A percentile compares a stretch with the other conserved stretches of the same genome.
phyloP scores from a whole-genome alignment of 64 coral and sea anemone species.

The Pachyseris speciosa region DNA sequence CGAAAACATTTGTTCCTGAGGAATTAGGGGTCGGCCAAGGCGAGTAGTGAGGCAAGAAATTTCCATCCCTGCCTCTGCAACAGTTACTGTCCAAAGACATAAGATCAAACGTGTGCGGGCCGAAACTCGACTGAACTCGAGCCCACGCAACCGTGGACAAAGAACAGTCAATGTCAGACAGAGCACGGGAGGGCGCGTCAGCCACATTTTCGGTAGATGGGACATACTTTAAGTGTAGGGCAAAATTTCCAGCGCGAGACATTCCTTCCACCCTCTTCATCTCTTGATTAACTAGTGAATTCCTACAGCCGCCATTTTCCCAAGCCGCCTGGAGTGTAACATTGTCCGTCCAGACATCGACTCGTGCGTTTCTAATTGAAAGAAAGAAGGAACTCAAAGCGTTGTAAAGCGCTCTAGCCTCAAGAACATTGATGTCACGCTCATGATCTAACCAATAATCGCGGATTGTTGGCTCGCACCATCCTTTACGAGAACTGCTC shows the following conservation, averaged over 20 bases:
- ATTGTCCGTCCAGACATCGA: slow-evolving; percentile 14
- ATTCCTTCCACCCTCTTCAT: background rate
- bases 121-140: background rate
- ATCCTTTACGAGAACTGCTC: too few species aligned
- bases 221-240: background rate
- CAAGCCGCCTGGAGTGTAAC: background rate
- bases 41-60: slow-evolving; percentile 32
- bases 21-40: slow-evolving; percentile 36
- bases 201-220: slow-evolving; percentile 1
- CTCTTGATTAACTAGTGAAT: slow-evolving; percentile 3
- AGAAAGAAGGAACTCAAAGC: slow-evolving; percentile 3
- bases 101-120: slow-evolving; percentile 14
- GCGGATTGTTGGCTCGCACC: too few species aligned
- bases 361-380: background rate
- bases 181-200: background rate
- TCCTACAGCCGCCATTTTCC: slow-evolving; percentile 50
- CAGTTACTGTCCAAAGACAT: slow-evolving; percentile 44
- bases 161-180: slow-evolving; percentile 1
- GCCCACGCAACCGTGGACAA: background rate
- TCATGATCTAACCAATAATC: too few species aligned
- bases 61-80: background rate
- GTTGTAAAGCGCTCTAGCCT: background rate
- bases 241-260: slow-evolving; percentile 7
- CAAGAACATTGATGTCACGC: background rate
- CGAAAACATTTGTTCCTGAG: slow-evolving; percentile 26